These are phyloP conservation scores for Phoebastria nigripes DNA, from an alignment of 2,797 vertebrate species.

Conservation along the genomic window DNA sequence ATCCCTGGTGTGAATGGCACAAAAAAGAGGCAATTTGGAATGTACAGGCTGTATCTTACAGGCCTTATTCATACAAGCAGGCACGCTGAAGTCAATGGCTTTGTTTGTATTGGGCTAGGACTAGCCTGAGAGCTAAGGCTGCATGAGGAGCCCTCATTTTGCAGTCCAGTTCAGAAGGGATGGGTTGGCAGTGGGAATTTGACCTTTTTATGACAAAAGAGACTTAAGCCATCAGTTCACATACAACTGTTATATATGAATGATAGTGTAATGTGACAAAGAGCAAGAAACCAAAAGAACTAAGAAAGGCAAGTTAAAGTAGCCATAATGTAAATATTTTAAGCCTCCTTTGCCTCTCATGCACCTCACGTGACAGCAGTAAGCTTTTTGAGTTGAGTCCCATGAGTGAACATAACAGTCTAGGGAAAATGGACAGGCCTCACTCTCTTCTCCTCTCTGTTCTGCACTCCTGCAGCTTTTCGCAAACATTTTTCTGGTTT, in stretches of 20 bases:
- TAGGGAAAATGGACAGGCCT: background rate
- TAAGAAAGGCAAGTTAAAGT: background rate
- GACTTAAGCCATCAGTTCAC: background rate
- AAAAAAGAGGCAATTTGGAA: slow-evolving; percentile 37
- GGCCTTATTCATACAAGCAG: slow-evolving; percentile 7
- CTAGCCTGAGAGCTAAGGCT: background rate
- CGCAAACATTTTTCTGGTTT: background rate
- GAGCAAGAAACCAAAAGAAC: background rate
- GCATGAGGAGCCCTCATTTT: background rate
- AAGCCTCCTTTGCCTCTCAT: background rate
- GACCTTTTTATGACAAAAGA: background rate
- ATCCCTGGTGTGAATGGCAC: slow-evolving; percentile 12
- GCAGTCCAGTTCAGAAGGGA: background rate
- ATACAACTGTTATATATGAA: background rate
- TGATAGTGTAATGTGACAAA: background rate
- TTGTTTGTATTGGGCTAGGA: slow-evolving; percentile 15
- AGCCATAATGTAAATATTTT: background rate
- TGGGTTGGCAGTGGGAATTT: background rate
- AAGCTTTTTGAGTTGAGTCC: background rate
- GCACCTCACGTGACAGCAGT: background rate
- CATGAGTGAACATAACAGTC: background rate
- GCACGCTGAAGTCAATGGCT: background rate
- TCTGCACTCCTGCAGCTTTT: background rate
- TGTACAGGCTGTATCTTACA: slow-evolving; percentile 3
- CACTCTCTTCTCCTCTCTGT: background rate